Conservation (phyloP, 1,140 invertebrate genomes). For the Neodiprion fabricii region DNA sequence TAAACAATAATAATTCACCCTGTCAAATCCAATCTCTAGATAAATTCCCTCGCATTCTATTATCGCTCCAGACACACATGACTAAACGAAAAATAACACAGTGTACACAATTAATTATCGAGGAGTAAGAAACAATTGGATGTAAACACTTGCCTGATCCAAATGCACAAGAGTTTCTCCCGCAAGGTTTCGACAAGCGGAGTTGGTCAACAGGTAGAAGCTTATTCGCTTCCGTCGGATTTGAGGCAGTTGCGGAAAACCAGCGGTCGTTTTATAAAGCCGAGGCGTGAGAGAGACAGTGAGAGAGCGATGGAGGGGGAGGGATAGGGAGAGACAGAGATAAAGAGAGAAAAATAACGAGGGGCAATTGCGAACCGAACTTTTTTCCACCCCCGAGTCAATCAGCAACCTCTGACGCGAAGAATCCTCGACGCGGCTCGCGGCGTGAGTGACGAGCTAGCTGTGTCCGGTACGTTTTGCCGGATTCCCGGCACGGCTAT, state of each 20-base stretch:
- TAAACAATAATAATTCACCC: too few relatives aligned
- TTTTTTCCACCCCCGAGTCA: constrained; percentile 23
- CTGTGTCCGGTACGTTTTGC: constrained; percentile 56
- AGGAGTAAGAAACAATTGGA: too few relatives aligned
- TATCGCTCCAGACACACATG: too few relatives aligned
- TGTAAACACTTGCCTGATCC: neutral
- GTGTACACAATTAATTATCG: too few relatives aligned
- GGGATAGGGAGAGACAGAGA: neutral
- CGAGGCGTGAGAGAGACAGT: neutral
- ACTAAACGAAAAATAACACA: too few relatives aligned
- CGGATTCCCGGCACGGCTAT: constrained; percentile 44
- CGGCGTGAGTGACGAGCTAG: constrained; percentile 50
- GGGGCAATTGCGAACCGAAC: neutral
- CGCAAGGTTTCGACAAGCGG: neutral
- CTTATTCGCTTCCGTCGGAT: neutral
- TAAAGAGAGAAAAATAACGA: neutral
- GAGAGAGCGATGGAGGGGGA: neutral
- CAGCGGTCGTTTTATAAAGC: neutral
- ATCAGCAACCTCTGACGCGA: constrained; percentile 30
- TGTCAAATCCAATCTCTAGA: too few relatives aligned
- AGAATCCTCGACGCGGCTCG: constrained; percentile 21
- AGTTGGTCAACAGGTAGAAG: constrained; percentile 1
- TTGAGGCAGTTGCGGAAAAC: too few relatives aligned
- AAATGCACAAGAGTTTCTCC: neutral
- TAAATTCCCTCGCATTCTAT: too few relatives aligned